Base-by-base conservation (phyloP, 1,140 invertebrate species). In the Nomia melanderi region DNA sequence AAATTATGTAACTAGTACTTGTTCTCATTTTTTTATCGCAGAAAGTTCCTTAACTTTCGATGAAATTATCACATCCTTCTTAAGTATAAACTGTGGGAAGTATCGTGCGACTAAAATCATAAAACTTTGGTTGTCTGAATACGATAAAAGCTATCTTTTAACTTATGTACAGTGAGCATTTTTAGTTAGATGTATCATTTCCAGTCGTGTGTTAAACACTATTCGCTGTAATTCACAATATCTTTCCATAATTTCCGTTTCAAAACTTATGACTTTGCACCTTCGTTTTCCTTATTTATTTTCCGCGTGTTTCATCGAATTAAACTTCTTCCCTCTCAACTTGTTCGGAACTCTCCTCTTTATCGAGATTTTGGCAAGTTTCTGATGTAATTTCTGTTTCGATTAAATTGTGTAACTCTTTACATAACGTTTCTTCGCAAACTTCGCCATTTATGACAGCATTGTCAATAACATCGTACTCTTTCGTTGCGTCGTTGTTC, bases 381-480 rank as follows among this genome's bases (percentile, higher is more conserved):
- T 73, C 54, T 23, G 74, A 62, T 23, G 81, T 78, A 44, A 76
- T 87, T 86, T 91, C 90, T 8, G 87, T 90, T 66, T 88, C 87
- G 27, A 91, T 91, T 20, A 91, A 77, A 62, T 87, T 79, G 44
- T 91, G 88, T 41, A 92, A 69, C 41, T 92, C 90, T 72, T 91
- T 91, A 65, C 87, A 92, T 9, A 92, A 64, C 17, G 81, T 79
- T 74, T 91, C 90, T 44, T 92, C 91, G 59, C 88, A 90, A 59
- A 91, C 88, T 31, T 89, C 88, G 5, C 79, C 81, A 20, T 81
- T 81, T 44, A 90, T 86, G 9, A 82, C 81, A 23, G 77, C 70
- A 11, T 75, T 85, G 8, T 91, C 88, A 23, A 90, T 86, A 69
- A 90, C 86, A 50, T 90, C 86, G 20, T 87, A 90, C 14, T 74